Evolutionary conservation across 1,140 invertebrate species (phyloP).

Genomic region (Dreissena polymorpha): DNA sequence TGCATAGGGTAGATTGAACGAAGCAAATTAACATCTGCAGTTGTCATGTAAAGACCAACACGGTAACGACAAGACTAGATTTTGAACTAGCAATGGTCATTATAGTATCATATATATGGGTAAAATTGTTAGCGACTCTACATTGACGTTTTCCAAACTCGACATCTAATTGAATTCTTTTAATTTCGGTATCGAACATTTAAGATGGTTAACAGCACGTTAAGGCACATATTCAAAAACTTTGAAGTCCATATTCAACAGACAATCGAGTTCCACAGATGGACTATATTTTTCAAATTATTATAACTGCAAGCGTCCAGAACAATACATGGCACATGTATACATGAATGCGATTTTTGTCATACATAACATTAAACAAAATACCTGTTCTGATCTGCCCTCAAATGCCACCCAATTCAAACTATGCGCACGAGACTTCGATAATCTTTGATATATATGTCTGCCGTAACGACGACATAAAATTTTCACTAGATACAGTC

Average conservation of each 20-base stretch:
- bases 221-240: neutral
- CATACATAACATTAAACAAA: neutral
- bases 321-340: neutral
- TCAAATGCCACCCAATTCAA: slow-evolving; percentile 54
- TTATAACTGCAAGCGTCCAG: neutral
- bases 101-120: neutral
- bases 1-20: slow-evolving; percentile 19
- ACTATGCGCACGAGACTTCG: neutral
- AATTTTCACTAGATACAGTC: slow-evolving; percentile 62
- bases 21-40: too few species aligned
- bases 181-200: neutral
- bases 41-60: too few species aligned
- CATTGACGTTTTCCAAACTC: neutral
- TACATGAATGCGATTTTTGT: neutral
- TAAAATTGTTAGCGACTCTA: neutral
- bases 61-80: neutral
- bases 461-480: slow-evolving; percentile 65
- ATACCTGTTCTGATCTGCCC: slow-evolving; percentile 37
- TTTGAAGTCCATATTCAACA: neutral
- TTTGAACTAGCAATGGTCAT: neutral
- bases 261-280: neutral
- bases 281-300: neutral
- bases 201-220: too few species aligned
- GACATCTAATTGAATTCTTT: neutral
- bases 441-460: slow-evolving; percentile 58